phyloP scores from a whole-genome alignment of 2,797 vertebrate genomes.

The Euthynnus affinis region DNA sequence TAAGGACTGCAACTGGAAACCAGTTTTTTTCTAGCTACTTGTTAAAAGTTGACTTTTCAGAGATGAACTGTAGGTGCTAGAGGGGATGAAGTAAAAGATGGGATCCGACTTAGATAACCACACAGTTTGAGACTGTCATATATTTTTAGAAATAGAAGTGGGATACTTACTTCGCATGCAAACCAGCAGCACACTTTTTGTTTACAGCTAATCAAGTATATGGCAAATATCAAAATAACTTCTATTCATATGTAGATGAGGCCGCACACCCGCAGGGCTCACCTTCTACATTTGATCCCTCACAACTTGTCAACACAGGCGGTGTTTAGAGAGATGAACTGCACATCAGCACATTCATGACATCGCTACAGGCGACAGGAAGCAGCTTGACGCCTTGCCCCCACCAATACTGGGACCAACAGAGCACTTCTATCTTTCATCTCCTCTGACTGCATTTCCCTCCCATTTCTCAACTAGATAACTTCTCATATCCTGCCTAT shows the following conservation, averaged over 20 bases:
- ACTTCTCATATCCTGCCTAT: constrained; percentile 74
- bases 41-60: constrained; percentile 55
- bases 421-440: constrained; percentile 81
- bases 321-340: constrained; percentile 62
- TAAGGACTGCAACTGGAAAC: constrained; percentile 33
- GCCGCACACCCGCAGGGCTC: constrained; percentile 29
- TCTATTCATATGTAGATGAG: constrained; percentile 51
- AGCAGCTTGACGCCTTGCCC: constrained; percentile 70
- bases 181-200: constrained; percentile 11
- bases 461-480: constrained; percentile 68
- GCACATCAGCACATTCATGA: constrained; percentile 68
- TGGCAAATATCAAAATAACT: constrained; percentile 33
- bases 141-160: constrained; percentile 39
- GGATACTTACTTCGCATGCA: background rate
- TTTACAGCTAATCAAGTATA: constrained; percentile 32
- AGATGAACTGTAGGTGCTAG: constrained; percentile 13
- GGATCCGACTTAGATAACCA: constrained; percentile 27
- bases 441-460: constrained; percentile 72
- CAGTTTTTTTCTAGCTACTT: constrained; percentile 44
- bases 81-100: background rate
- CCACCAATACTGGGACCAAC: constrained; percentile 66
- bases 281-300: constrained; percentile 45
- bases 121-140: constrained; percentile 3
- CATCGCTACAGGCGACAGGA: constrained; percentile 73
- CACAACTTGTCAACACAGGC: constrained; percentile 70